A percentile compares a stretch with the other conserved stretches of the same genome.
phyloP scores from a whole-genome alignment of 2,113 vertebrate species.

The Lethenteron camtschaticum region DNA sequence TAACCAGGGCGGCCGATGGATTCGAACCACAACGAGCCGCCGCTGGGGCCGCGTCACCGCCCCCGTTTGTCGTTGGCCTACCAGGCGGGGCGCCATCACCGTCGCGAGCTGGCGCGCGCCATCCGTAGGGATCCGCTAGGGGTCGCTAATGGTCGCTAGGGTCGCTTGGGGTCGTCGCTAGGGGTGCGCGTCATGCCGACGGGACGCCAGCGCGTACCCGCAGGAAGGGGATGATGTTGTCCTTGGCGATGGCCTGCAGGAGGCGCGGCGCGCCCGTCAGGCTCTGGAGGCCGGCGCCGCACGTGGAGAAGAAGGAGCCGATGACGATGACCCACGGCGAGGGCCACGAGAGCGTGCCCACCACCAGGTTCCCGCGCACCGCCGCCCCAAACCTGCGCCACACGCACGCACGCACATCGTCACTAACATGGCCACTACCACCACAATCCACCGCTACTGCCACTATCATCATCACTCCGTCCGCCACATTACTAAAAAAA shows the following conservation, averaged over 20 bases:
- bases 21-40: too few species aligned
- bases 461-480: too few species aligned
- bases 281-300: conserved; percentile 73
- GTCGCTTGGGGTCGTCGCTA: background rate
- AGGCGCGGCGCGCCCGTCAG: conserved; percentile 76
- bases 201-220: conserved; percentile 27
- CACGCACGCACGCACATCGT: too few species aligned
- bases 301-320: conserved; percentile 90
- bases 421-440: too few species aligned
- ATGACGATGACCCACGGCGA: conserved; percentile 93
- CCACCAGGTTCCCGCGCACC: conserved; percentile 59
- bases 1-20: too few species aligned
- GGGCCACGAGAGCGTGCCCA: conserved; percentile 82
- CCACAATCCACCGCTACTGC: too few species aligned
- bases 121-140: too few species aligned
- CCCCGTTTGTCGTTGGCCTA: too few species aligned
- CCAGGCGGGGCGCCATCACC: too few species aligned
- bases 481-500: too few species aligned
- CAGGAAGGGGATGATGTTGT: conserved; percentile 90
- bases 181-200: background rate
- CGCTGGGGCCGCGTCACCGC: too few species aligned
- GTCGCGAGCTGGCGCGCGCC: too few species aligned
- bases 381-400: conserved; percentile 52
- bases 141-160: background rate
- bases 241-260: conserved; percentile 83